These are phyloP conservation scores for Meandrusa payeni DNA, from an alignment of 2,888 invertebrate species.

Conservation along the genomic window DNA sequence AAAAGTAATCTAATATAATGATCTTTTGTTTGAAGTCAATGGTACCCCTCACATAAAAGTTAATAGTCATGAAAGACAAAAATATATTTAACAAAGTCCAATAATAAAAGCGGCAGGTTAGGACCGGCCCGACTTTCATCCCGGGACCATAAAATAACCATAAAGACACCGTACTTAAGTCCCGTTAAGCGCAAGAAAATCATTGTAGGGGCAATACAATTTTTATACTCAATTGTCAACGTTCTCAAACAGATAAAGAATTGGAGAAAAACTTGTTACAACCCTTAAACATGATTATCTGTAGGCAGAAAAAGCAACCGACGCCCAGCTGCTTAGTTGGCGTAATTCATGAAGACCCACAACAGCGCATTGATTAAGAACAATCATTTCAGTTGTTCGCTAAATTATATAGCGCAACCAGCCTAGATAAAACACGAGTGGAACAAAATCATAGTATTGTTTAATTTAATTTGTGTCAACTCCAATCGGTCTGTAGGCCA, in stretches of 20 bases:
- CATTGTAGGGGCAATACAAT: neutral
- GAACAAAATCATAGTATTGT: too few species aligned
- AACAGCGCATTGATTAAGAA: slow-evolving; percentile 15
- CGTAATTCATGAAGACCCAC: slow-evolving; percentile 21
- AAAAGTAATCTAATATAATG: too few species aligned
- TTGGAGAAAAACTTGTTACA: slow-evolving; percentile 17
- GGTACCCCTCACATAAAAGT: slow-evolving; percentile 1
- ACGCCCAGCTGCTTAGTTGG: slow-evolving; percentile 10
- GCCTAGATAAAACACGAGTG: slow-evolving; percentile 2
- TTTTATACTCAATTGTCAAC: slow-evolving; percentile 6
- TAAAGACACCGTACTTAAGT: slow-evolving; percentile 26
- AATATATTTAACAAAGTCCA: slow-evolving; percentile 1
- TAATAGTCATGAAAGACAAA: neutral
- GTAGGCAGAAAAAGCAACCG: slow-evolving; percentile 12
- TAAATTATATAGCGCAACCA: slow-evolving; percentile 3
- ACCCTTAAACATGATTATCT: slow-evolving; percentile 20
- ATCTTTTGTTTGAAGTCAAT: too few species aligned
- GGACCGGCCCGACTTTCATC: slow-evolving; percentile 25
- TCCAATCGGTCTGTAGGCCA: too few species aligned
- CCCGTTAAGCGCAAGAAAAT: slow-evolving; percentile 26
- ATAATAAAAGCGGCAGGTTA: slow-evolving; percentile 7
- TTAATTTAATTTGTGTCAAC: too few species aligned
- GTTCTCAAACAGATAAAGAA: neutral
- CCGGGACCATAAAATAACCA: slow-evolving; percentile 27
- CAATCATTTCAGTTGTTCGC: slow-evolving; percentile 9